A percentile compares a stretch with the other conserved stretches of the same genome.
phyloP scores from a whole-genome alignment of 2,888 invertebrate genomes.

The Tenthredo distinguenda region DNA sequence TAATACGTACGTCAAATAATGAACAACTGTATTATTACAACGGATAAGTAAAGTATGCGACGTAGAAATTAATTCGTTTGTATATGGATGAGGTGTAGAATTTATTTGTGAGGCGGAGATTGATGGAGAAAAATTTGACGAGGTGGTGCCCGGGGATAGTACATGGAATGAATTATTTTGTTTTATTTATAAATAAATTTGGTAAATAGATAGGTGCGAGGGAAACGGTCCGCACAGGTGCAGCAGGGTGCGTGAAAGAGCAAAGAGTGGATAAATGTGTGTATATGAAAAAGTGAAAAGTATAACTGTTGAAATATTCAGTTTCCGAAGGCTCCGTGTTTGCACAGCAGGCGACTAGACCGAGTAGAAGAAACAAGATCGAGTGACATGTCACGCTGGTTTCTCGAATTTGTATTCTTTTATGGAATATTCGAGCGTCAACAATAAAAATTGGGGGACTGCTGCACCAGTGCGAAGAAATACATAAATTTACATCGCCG shows the following conservation, averaged over 20 bases:
- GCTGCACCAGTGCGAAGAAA: slow-evolving; percentile 50
- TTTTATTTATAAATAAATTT: not conserved
- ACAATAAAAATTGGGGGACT: slow-evolving; percentile 48
- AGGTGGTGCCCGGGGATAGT: not conserved
- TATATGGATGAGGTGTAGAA: not conserved
- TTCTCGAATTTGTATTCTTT: slow-evolving; percentile 60
- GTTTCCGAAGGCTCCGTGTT: slow-evolving; percentile 60
- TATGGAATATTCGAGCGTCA: slow-evolving; percentile 50
- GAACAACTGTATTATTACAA: slow-evolving; percentile 43
- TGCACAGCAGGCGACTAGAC: slow-evolving; percentile 64
- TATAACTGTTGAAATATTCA: slow-evolving; percentile 50
- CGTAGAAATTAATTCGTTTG: slow-evolving; percentile 9
- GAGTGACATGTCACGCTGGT: slow-evolving; percentile 62
- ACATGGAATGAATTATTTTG: not conserved
- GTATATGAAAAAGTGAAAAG: slow-evolving; percentile 39
- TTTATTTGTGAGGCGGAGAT: not conserved
- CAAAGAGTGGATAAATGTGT: slow-evolving; percentile 6
- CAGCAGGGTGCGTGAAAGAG: slow-evolving; percentile 28
- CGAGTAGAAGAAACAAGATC: slow-evolving; percentile 46
- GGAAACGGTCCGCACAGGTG: slow-evolving; percentile 23
- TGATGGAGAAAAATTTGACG: not conserved
- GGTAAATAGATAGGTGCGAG: not conserved
- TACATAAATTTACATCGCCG: slow-evolving; percentile 46
- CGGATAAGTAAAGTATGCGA: not conserved
- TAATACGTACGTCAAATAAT: slow-evolving; percentile 16